phyloP scores from a whole-genome alignment of 2,797 vertebrate genomes.

The Spheniscus humboldti region DNA sequence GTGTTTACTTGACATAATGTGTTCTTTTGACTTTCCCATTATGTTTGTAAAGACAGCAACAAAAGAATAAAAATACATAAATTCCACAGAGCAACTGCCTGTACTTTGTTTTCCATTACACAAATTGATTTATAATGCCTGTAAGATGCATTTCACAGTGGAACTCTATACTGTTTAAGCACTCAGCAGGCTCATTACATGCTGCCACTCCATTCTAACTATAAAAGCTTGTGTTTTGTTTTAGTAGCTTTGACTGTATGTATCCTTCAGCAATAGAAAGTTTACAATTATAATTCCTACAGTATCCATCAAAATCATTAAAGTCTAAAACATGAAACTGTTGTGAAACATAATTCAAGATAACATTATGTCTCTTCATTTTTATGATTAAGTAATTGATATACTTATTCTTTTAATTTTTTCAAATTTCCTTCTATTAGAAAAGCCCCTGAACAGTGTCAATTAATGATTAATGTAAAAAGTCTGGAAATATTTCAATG shows the following conservation, averaged over 20 bases:
- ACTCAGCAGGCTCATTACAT: background rate
- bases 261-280: background rate
- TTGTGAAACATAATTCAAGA: background rate
- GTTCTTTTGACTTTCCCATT: background rate
- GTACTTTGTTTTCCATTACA: conserved; percentile 9
- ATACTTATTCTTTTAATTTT: background rate
- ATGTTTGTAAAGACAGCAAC: background rate
- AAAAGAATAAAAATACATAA: background rate
- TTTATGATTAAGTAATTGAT: background rate
- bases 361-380: background rate
- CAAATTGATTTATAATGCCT: conserved; percentile 43
- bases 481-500: background rate
- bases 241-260: background rate
- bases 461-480: background rate
- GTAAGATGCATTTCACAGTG: background rate
- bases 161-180: background rate
- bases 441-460: background rate
- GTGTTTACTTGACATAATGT: background rate
- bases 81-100: conserved; percentile 10
- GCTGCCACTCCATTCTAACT: background rate
- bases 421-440: background rate
- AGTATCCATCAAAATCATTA: background rate
- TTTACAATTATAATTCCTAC: background rate
- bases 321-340: background rate
- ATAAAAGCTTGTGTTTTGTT: background rate